Conservation (phyloP, 2,888 invertebrate species). For the Falcaria lacertinaria region DNA sequence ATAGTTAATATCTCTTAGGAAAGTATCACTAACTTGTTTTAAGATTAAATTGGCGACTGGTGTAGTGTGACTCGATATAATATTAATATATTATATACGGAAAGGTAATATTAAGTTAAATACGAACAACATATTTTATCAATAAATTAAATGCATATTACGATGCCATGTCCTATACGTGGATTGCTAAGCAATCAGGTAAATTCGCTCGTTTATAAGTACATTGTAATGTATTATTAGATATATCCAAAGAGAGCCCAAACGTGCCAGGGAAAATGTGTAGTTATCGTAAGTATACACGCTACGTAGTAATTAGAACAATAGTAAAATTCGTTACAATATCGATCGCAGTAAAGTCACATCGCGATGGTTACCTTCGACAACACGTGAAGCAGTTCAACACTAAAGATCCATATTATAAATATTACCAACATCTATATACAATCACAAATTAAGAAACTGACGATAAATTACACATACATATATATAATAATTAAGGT, state of each 20-base stretch:
- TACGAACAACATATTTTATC: not conserved
- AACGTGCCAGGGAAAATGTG: conserved; percentile 2
- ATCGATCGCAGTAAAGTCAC: conserved; percentile 15
- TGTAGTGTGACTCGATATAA: conserved; percentile 6
- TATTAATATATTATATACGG: not conserved
- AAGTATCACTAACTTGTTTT: conserved; percentile 45
- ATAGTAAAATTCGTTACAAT: conserved; percentile 18
- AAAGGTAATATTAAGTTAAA: not conserved
- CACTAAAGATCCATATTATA: conserved; percentile 23
- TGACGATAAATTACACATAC: conserved; percentile 37
- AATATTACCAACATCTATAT: conserved; percentile 36
- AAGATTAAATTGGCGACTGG: conserved; percentile 28
- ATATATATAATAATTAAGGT: too few relatives aligned
- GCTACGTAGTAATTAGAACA: conserved; percentile 5
- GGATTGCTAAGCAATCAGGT: not conserved
- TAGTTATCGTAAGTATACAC: conserved; percentile 6
- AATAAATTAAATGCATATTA: not conserved
- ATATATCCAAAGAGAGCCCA: not conserved
- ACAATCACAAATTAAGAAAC: conserved; percentile 45
- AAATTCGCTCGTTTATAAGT: not conserved
- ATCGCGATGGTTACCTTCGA: conserved; percentile 8
- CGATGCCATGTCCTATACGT: not conserved
- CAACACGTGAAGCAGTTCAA: conserved; percentile 15
- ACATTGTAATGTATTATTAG: not conserved
- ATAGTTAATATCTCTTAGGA: conserved; percentile 48